These are phyloP conservation scores for Bombus fervidus DNA, from an alignment of 1,140 invertebrate genomes.

Conservation along the genomic window DNA sequence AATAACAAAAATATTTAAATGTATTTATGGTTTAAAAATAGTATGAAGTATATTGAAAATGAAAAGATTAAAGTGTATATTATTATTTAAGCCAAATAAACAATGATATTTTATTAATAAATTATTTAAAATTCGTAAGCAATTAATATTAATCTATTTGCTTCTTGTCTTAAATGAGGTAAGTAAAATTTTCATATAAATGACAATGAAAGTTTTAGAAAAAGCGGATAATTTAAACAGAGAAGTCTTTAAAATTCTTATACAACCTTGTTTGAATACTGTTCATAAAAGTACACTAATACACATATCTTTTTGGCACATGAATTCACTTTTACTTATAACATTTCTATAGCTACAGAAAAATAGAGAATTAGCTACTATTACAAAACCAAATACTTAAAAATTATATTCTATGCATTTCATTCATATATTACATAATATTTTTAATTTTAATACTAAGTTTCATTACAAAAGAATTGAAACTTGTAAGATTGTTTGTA, in stretches of 20 bases:
- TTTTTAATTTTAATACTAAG: constrained; percentile 10
- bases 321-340: constrained; percentile 79
- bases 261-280: neutral
- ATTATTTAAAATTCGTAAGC: neutral
- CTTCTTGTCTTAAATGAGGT: neutral
- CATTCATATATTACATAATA: constrained; percentile 43
- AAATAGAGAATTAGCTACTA: constrained; percentile 50
- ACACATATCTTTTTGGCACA: constrained; percentile 78
- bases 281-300: constrained; percentile 51
- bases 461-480: neutral
- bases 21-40: constrained; percentile 6
- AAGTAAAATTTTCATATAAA: neutral
- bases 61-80: constrained; percentile 15
- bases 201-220: neutral
- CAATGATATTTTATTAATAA: neutral
- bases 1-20: constrained; percentile 24
- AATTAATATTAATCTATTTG: neutral
- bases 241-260: neutral
- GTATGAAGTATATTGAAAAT: neutral
- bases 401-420: constrained; percentile 43
- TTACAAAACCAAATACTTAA: constrained; percentile 68
- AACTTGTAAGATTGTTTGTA: neutral
- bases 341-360: constrained; percentile 48
- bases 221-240: neutral
- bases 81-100: neutral